Evolutionary conservation across 2,797 vertebrate genomes (phyloP).

Genomic region (Phoeniculus purpureus): DNA sequence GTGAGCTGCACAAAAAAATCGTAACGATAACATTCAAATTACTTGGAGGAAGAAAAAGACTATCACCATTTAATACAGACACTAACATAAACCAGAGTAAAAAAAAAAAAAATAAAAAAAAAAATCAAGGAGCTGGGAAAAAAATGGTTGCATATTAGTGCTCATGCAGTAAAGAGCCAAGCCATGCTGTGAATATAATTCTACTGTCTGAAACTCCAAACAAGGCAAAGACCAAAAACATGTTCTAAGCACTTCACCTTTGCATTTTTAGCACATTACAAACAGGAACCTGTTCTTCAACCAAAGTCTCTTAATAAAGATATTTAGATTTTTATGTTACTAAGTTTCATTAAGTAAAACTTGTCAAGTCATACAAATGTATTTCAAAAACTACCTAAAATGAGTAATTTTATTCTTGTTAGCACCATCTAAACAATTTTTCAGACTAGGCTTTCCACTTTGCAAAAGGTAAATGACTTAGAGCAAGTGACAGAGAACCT

Average conservation of each 20-base stretch:
- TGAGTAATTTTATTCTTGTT: neutral
- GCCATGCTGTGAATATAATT: neutral
- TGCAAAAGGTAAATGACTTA: neutral
- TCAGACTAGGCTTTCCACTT: neutral
- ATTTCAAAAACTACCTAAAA: neutral
- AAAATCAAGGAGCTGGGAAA: neutral
- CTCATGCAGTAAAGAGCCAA: neutral
- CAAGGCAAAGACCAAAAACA: neutral
- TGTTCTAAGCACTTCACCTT: fast-evolving
- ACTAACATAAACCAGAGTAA: neutral
- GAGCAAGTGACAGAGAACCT: neutral
- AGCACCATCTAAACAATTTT: neutral
- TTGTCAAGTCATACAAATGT: neutral
- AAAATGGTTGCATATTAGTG: neutral
- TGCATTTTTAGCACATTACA: neutral
- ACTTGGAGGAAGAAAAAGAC: neutral
- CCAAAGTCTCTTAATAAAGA: fast-evolving
- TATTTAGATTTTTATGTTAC: neutral
- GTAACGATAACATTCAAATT: neutral
- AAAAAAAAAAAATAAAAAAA: neutral
- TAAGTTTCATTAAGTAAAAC: neutral
- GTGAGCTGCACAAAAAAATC: slow-evolving; percentile 84
- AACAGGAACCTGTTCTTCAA: neutral
- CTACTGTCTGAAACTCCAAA: neutral
- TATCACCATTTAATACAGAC: neutral